phyloP scores from a whole-genome alignment of 2,113 vertebrate genomes.

The Conger conger region DNA sequence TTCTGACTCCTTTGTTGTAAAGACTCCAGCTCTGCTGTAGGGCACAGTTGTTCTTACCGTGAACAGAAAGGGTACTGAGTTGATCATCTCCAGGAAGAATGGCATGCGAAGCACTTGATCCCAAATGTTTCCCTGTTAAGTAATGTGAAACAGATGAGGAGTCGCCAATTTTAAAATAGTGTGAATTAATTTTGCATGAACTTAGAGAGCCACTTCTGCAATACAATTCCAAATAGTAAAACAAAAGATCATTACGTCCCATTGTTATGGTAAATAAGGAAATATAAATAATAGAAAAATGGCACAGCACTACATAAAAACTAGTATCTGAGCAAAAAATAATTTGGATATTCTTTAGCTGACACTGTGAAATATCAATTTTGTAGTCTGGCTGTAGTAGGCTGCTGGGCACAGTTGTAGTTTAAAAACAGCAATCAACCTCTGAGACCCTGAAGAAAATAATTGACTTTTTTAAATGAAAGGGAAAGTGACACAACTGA shows the following conservation, averaged over 20 bases:
- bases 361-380: too few species aligned
- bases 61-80: conserved; percentile 72
- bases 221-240: neutral
- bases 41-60: neutral
- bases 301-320: neutral
- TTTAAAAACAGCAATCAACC: too few species aligned
- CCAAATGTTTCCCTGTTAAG: conserved; percentile 80
- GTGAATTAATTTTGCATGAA: neutral
- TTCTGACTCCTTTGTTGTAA: neutral
- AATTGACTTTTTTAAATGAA: too few species aligned
- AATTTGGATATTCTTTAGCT: too few species aligned
- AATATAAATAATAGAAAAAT: neutral
- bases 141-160: neutral
- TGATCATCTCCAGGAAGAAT: conserved; percentile 82
- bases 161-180: neutral
- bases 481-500: too few species aligned
- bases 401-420: too few species aligned
- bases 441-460: too few species aligned
- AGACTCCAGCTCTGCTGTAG: neutral
- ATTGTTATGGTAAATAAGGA: neutral
- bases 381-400: too few species aligned
- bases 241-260: neutral
- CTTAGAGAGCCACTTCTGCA: neutral
- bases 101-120: conserved; percentile 80
- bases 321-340: neutral